Base-by-base conservation (phyloP, 2,888 invertebrate species). In the Meteorus cinctellus region DNA sequence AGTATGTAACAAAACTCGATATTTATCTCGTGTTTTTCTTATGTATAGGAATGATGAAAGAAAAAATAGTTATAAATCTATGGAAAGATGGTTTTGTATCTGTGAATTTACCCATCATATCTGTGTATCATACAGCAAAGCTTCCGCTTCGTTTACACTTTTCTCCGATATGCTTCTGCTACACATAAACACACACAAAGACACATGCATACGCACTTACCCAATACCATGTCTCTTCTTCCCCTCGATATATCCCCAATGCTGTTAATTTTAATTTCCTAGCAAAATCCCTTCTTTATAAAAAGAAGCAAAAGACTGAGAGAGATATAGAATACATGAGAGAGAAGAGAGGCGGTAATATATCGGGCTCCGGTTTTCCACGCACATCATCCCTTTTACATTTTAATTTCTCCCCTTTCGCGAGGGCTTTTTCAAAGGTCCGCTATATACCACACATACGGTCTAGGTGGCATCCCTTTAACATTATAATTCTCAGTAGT, bases 341-440 rank as follows among this genome's bases (percentile, higher is more conserved):
- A 66, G 66, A 65, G 75, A 65, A 66, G 41, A 67, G 31, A 75
- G 24, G 29, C 66, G 55, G 16, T 16, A 76, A 70, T 67, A 70
- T 67, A 73, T 74, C 68, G 79, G 82, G 81, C 84, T 84, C 83
- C 82, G 86, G 80, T 86, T 87, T 88, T 87, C 85, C 87, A 86
- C 85, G 86, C 86, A 85, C 87, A 87, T 88, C 87, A 87, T 87
- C 88, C 87, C 88, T 88, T 88, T 88, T 88, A 88, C 87, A 88
- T 88, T 88, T 88, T 88, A 88, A 88, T 88, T 88, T 88, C 86
- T 88, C 87, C 88, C 88, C 87, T 87, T 88, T 88, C 85, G 84
- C 85, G 79, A 81, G 81, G 84, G 85, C 86, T 84, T 86, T 65
- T 87, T 84, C 86, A 86, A 86, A 87, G 84, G 81, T 81, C 80